A percentile compares a stretch with the other conserved stretches of the same genome.
Conservation (phyloP, 2,797 vertebrate genomes). For the Helarctos malayanus region DNA sequence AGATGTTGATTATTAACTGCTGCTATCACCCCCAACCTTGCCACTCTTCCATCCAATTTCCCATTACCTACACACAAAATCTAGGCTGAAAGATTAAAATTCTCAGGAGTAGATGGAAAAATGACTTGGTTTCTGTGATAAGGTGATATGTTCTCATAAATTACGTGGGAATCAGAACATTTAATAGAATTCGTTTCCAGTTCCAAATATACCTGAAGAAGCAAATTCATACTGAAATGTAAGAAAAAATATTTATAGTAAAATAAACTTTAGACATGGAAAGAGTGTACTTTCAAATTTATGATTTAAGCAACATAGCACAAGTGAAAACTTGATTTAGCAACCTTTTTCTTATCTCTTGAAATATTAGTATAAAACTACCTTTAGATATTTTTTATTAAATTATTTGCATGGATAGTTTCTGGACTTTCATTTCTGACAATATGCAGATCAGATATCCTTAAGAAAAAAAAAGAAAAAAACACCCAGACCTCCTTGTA, state of each 20-base stretch:
- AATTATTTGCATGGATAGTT: constrained; percentile 50
- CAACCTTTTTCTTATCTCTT: not conserved
- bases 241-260: constrained; percentile 45
- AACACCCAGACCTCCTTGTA: not conserved
- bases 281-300: not conserved
- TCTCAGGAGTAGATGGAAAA: constrained; percentile 76
- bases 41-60: not conserved
- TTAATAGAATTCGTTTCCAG: constrained; percentile 67
- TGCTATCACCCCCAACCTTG: not conserved
- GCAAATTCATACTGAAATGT: constrained; percentile 4
- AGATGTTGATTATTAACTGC: constrained; percentile 66
- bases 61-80: not conserved
- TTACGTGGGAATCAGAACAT: constrained; percentile 81
- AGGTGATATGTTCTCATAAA: constrained; percentile 76
- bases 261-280: constrained; percentile 16
- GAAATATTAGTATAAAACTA: constrained; percentile 28
- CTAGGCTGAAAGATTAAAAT: constrained; percentile 79
- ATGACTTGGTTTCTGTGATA: constrained; percentile 81
- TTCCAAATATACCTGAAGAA: constrained; percentile 54
- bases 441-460: not conserved
- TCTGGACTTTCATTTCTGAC: constrained; percentile 38
- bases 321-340: constrained; percentile 22
- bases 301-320: constrained; percentile 26
- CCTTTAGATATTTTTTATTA: constrained; percentile 36
- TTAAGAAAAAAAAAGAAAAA: not conserved